These are phyloP conservation scores for Caenorhabditis uteleia DNA, from an alignment of 2,888 invertebrate genomes.

Conservation along the genomic window DNA sequence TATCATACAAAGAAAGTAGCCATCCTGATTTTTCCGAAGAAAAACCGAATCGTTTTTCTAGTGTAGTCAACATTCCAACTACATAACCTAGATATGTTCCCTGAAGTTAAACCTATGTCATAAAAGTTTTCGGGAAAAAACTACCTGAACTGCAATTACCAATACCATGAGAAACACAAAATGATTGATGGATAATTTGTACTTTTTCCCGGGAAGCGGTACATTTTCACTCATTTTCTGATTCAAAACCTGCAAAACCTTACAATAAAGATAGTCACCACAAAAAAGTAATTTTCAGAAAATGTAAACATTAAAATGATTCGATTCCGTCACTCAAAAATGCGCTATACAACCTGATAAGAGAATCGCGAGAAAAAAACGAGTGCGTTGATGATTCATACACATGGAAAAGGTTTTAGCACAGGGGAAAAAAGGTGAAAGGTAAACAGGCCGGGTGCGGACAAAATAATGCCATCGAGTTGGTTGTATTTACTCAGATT, in stretches of 20 bases:
- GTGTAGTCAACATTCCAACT: constrained; percentile 55
- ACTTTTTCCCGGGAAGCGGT: constrained; percentile 39
- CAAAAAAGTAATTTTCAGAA: neutral
- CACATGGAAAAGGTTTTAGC: too few relatives aligned
- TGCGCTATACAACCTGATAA: too few relatives aligned
- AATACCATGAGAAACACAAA: constrained; percentile 54
- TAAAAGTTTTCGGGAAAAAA: neutral
- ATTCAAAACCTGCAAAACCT: too few relatives aligned
- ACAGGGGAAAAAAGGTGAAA: too few relatives aligned
- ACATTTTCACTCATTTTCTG: constrained; percentile 13
- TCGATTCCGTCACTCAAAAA: too few relatives aligned
- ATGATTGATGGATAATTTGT: constrained; percentile 37
- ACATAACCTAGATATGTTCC: constrained; percentile 57
- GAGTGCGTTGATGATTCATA: too few relatives aligned
- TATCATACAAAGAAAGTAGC: constrained; percentile 58
- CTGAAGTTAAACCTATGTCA: constrained; percentile 4
- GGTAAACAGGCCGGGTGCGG: too few relatives aligned
- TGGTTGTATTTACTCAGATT: too few relatives aligned
- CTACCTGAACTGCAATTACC: constrained; percentile 51
- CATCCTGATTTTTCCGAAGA: constrained; percentile 50
- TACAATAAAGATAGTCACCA: too few relatives aligned
- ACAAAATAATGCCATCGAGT: too few relatives aligned
- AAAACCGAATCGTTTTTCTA: constrained; percentile 52
- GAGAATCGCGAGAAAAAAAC: too few relatives aligned
- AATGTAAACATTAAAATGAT: neutral